Percentiles rank a stretch among this genome's conserved stretches.
phyloP scores from a whole-genome alignment of 1,140 invertebrate species.

The Macrostomum lignano region DNA sequence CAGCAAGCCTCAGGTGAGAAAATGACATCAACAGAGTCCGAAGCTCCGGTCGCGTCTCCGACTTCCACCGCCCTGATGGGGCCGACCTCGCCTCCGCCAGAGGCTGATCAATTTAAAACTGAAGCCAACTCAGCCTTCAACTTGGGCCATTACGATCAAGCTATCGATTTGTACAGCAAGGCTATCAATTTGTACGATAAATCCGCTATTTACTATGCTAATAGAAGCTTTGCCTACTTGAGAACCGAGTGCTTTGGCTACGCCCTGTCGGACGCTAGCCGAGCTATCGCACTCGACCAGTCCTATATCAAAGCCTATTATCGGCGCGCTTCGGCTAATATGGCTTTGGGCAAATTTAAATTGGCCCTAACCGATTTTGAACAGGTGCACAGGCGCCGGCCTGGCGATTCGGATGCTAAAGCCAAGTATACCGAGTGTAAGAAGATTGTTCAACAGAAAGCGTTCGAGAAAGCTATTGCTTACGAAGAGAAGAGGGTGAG shows the following conservation, averaged over 20 bases:
- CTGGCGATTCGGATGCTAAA: constrained; percentile 72
- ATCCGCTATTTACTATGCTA: constrained; percentile 34
- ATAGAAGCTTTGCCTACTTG: constrained; percentile 73
- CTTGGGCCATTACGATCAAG: constrained; percentile 2
- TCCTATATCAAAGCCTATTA: constrained; percentile 69
- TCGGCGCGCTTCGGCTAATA: constrained; percentile 59
- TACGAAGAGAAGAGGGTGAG: constrained; percentile 57
- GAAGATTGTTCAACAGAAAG: constrained; percentile 71
- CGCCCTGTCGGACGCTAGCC: constrained; percentile 60
- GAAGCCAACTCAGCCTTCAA: constrained; percentile 2
- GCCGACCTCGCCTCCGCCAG: no score
- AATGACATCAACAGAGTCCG: no score
- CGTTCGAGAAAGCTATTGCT: constrained; percentile 85
- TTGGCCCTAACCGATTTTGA: constrained; percentile 79
- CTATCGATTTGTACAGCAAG: constrained; percentile 1
- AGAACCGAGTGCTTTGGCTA: constrained; percentile 70
- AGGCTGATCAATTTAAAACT: no score
- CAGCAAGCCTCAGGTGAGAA: no score
- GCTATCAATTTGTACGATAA: constrained; percentile 2
- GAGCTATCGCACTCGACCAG: constrained; percentile 59
- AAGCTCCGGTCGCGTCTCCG: no score
- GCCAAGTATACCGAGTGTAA: constrained; percentile 71
- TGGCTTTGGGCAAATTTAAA: constrained; percentile 91
- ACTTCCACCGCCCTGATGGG: no score
- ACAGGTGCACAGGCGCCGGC: constrained; percentile 41